Conservation (phyloP, 2,888 invertebrate species). For the Chrysodeixis includens region DNA sequence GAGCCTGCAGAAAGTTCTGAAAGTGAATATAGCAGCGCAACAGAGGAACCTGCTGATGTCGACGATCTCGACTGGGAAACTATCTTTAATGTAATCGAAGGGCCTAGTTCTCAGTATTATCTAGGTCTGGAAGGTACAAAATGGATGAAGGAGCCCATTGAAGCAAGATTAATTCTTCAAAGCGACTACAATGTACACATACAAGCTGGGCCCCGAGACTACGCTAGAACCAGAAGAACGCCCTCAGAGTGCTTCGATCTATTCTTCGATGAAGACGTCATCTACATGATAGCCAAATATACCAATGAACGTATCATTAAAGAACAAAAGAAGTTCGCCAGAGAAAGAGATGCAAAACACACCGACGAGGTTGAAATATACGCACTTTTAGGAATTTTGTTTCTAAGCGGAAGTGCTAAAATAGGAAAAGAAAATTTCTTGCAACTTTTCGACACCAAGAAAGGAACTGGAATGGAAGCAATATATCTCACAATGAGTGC, state of each 20-base stretch:
- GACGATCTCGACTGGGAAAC: constrained; percentile 43
- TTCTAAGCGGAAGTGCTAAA: constrained; percentile 37
- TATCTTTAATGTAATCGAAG: constrained; percentile 35
- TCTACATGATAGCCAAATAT: constrained; percentile 33
- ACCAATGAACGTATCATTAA: constrained; percentile 40
- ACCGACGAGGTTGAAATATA: constrained; percentile 45
- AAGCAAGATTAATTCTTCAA: constrained; percentile 25
- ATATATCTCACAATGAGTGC: constrained; percentile 41
- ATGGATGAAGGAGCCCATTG: constrained; percentile 37
- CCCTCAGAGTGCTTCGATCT: constrained; percentile 33
- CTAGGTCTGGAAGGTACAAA: constrained; percentile 41
- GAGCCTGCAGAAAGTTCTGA: constrained; percentile 37
- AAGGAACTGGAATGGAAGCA: constrained; percentile 46
- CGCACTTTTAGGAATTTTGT: constrained; percentile 40
- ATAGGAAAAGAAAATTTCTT: constrained; percentile 35
- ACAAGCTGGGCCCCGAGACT: constrained; percentile 27
- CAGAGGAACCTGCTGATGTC: constrained; percentile 32
- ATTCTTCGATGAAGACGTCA: constrained; percentile 46
- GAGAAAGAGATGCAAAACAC: constrained; percentile 38
- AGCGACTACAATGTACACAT: constrained; percentile 27
- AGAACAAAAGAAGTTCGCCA: constrained; percentile 31
- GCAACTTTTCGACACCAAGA: constrained; percentile 41
- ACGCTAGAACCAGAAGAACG: constrained; percentile 27
- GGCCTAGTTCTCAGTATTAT: constrained; percentile 17
- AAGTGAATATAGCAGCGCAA: constrained; percentile 31